A percentile compares a stretch with the other conserved stretches of the same genome.
phyloP scores from a whole-genome alignment of 2,113 vertebrate species.

The Pterocles orientalis region DNA sequence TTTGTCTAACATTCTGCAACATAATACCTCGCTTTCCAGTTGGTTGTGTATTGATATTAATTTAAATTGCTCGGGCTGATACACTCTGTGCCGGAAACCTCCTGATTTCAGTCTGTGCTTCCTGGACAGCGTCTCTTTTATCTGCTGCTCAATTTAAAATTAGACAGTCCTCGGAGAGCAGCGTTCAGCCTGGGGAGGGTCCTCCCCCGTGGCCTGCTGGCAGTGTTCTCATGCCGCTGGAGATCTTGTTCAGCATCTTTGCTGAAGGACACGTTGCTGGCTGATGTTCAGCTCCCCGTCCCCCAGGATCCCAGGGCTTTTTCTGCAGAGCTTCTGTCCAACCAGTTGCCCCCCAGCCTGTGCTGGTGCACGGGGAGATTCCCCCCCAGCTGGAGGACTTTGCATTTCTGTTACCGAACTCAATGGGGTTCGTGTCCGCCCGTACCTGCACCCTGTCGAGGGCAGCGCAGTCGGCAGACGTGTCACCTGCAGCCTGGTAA shows the following conservation, averaged over 20 bases:
- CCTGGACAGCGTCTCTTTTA: neutral
- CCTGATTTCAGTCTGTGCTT: neutral
- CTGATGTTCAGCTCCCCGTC: rapidly evolving
- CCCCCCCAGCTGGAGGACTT: neutral
- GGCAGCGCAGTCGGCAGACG: neutral
- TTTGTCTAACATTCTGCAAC: neutral
- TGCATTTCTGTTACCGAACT: neutral
- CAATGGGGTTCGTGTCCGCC: neutral
- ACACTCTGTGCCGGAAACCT: neutral
- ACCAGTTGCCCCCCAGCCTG: neutral
- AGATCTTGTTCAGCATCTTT: neutral
- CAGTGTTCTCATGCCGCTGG: rapidly evolving
- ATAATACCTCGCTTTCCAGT: neutral
- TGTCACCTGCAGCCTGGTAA: neutral
- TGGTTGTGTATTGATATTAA: neutral
- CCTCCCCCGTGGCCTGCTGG: neutral
- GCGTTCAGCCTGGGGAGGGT: neutral
- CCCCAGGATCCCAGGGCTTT: neutral
- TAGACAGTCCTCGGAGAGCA: neutral
- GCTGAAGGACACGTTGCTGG: neutral
- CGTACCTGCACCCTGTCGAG: rapidly evolving
- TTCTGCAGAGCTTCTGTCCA: neutral
- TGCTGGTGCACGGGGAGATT: neutral
- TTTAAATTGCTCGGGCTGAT: neutral
- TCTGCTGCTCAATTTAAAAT: neutral